Percentiles rank a stretch among this genome's conserved stretches.
phyloP scores from a whole-genome alignment of 2,113 vertebrate genomes.

The Ctenomys sociabilis region DNA sequence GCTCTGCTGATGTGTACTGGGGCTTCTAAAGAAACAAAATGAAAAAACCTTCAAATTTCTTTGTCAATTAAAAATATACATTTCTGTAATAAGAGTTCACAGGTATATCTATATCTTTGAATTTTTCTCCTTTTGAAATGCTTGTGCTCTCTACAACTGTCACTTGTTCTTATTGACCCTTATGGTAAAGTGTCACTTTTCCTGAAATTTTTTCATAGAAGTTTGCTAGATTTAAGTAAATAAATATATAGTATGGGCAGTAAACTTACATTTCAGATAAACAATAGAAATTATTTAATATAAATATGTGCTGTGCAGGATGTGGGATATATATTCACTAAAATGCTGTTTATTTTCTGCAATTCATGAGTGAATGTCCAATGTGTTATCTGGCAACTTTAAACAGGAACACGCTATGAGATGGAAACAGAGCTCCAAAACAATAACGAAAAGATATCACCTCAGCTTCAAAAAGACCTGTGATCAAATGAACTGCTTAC shows the following conservation, averaged over 20 bases:
- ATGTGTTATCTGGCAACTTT: neutral
- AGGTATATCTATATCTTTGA: neutral
- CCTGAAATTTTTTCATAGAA: neutral
- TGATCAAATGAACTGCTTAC: neutral
- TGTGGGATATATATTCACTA: neutral
- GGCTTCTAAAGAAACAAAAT: neutral
- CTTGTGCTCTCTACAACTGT: neutral
- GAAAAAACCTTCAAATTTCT: neutral
- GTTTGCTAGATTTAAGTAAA: neutral
- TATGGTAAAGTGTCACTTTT: neutral
- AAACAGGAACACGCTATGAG: neutral
- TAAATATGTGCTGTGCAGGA: neutral
- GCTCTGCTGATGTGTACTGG: neutral
- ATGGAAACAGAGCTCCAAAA: neutral
- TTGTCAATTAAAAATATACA: neutral
- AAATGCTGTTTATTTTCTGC: neutral
- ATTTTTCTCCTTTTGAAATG: constrained; percentile 42
- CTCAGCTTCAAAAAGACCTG: neutral
- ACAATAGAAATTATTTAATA: neutral
- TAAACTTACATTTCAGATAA: constrained; percentile 8
- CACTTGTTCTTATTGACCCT: neutral
- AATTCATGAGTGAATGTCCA: neutral
- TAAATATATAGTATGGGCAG: neutral
- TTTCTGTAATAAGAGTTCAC: neutral
- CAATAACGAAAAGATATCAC: neutral